Conservation (phyloP, 1,140 invertebrate species). For the Mamestra configurata region DNA sequence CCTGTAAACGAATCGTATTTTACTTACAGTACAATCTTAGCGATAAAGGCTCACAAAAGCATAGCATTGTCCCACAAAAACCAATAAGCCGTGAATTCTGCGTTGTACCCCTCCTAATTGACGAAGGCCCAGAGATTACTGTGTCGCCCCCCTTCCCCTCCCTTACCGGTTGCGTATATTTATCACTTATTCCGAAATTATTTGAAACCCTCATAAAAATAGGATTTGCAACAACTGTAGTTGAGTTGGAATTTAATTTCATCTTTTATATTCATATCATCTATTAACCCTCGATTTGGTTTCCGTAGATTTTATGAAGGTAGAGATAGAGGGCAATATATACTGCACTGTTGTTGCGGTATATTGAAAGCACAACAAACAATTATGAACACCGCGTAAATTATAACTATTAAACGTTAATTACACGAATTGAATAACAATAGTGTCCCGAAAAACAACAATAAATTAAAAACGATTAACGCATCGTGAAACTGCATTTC, state of each 20-base stretch:
- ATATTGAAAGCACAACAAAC: neutral
- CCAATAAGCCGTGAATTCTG: constrained; percentile 48
- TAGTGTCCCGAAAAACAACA: neutral
- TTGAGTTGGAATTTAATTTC: constrained; percentile 13
- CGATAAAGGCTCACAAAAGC: constrained; percentile 45
- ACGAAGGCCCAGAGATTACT: constrained; percentile 44
- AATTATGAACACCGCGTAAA: neutral
- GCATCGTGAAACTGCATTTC: neutral
- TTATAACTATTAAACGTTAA: neutral
- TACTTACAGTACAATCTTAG: constrained; percentile 42
- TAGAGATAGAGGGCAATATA: neutral
- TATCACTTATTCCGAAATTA: constrained; percentile 29
- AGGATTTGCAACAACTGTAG: neutral
- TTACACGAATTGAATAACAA: neutral
- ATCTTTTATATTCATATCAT: constrained; percentile 9
- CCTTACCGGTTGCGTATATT: constrained; percentile 19
- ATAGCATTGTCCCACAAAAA: constrained; percentile 46
- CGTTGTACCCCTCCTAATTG: constrained; percentile 38
- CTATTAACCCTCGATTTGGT: neutral
- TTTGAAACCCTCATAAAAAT: constrained; percentile 22
- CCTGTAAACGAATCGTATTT: constrained; percentile 35
- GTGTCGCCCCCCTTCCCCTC: neutral
- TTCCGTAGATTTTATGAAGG: neutral
- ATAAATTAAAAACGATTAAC: neutral
- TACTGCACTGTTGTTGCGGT: no score